Evolutionary conservation across 1,140 invertebrate genomes (phyloP).

Genomic region (Uloborus diversus): DNA sequence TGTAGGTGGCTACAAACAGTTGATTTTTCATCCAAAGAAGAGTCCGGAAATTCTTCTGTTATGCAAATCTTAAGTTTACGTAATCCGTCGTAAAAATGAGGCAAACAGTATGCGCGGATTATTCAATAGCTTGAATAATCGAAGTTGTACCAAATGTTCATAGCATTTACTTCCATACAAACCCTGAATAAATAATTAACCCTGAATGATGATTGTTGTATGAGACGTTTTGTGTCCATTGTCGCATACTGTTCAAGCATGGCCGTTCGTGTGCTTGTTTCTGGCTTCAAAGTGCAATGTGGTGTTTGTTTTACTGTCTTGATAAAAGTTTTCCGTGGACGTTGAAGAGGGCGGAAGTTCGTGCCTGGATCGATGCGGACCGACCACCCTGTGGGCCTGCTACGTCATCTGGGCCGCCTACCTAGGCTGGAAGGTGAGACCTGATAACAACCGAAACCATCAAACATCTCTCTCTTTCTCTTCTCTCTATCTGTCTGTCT

Average conservation of each 20-base stretch:
- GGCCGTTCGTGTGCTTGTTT: neutral
- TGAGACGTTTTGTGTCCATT: neutral
- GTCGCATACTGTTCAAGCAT: neutral
- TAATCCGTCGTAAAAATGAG: no score
- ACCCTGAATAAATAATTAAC: no score
- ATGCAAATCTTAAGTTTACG: no score
- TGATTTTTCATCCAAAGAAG: no score
- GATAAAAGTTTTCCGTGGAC: constrained; percentile 44
- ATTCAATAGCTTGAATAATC: no score
- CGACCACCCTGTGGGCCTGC: constrained; percentile 51
- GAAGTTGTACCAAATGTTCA: no score
- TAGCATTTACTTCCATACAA: no score
- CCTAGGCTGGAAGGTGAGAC: constrained; percentile 57
- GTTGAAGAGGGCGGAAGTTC: constrained; percentile 47
- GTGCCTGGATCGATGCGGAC: constrained; percentile 28
- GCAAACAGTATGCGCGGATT: no score
- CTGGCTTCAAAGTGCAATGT: constrained; percentile 45
- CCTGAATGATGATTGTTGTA: no score
- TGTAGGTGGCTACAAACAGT: no score
- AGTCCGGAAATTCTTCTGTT: no score
- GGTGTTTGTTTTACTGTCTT: constrained; percentile 37
- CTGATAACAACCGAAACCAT: neutral
- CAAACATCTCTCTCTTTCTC: neutral
- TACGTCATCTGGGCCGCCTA: constrained; percentile 57
- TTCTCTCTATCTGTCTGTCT: neutral